Evolutionary conservation across 2,888 invertebrate species (phyloP), one percentile per base, ranked within the genome.

Genomic region (Sericinus montela): DNA sequence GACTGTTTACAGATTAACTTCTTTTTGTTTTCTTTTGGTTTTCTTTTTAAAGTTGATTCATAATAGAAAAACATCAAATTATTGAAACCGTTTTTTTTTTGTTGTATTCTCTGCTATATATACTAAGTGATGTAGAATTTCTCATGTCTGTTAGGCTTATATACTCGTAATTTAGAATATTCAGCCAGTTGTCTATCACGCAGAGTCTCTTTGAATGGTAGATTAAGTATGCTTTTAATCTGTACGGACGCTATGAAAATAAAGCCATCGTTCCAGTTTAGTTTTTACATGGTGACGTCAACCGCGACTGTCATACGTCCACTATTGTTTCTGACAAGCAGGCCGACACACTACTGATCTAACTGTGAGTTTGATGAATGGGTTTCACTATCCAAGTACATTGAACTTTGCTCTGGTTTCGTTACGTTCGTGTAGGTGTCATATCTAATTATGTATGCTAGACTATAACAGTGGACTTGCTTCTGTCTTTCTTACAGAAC

Each of bases 381-480:
- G 75, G 67, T 83, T 81, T 80, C 78, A 80, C 83, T 81, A 67
- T 76, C 60, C 60, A 65, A 74, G 84, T 80, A 28, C 84, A 69
- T 72, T 80, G 81, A 85, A 85, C 85, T 85, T 77, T 81, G 83
- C 65, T 75, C 83, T 74, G 75, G 72, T 82, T 86, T 65, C 57
- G 60, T 67, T 65, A 15, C 41, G 41, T 10, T 56, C 48, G 65
- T 67, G 83, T 83, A 74, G 80, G 82, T 72, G 80, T 77, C 60
- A 59, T 58, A 67, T 62, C 63, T 63, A 72, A 75, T 74, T 78
- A 69, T 69, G 69, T 16, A 19, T 30, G 2, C 36, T 50, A 45
- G 30, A 40, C 29, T 36, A n/a, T n/a, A n/a, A n/a, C n/a, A n/a
- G 29, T 13, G 11, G 13, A 5, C 8, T 25, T 35, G 10, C 35